Conservation (phyloP, 2,113 vertebrate genomes). For the Elaphurus davidianus region DNA sequence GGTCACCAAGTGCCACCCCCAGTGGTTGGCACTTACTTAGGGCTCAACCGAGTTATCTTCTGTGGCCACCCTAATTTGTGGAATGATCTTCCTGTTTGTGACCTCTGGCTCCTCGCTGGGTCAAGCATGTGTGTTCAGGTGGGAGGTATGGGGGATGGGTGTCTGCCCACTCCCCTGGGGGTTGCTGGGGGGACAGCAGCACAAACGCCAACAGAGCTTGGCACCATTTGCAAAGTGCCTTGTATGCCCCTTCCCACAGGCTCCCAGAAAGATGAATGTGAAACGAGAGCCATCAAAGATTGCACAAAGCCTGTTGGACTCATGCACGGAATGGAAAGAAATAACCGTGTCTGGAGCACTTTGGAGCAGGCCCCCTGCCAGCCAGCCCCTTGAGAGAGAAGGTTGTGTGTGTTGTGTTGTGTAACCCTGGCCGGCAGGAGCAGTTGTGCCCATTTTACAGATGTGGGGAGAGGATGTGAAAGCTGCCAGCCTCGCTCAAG, state of each 20-base stretch:
- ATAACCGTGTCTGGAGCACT: background rate
- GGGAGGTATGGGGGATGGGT: background rate
- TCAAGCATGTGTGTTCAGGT: background rate
- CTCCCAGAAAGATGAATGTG: fast-evolving
- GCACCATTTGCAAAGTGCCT: background rate
- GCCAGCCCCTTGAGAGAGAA: background rate
- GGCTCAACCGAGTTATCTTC: background rate
- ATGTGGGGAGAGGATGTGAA: background rate
- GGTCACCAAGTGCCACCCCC: background rate
- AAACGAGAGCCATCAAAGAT: background rate
- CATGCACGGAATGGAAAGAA: fast-evolving
- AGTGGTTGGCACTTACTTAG: too few species aligned
- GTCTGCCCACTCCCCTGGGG: background rate
- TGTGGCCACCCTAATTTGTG: background rate
- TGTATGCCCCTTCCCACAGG: background rate
- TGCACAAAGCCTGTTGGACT: background rate
- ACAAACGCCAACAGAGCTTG: fast-evolving
- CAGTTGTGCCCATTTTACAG: background rate
- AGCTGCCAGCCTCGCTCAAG: background rate
- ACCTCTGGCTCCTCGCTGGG: background rate
- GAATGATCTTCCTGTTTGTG: background rate
- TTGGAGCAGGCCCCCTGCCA: background rate
- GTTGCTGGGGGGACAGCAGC: fast-evolving
- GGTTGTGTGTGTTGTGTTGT: fast-evolving
- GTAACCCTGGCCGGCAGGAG: fast-evolving